Percentiles rank a stretch among this genome's conserved stretches.
These are phyloP conservation scores for Carollia perspicillata DNA, from an alignment of 2,113 vertebrate species.

Conservation along the genomic window DNA sequence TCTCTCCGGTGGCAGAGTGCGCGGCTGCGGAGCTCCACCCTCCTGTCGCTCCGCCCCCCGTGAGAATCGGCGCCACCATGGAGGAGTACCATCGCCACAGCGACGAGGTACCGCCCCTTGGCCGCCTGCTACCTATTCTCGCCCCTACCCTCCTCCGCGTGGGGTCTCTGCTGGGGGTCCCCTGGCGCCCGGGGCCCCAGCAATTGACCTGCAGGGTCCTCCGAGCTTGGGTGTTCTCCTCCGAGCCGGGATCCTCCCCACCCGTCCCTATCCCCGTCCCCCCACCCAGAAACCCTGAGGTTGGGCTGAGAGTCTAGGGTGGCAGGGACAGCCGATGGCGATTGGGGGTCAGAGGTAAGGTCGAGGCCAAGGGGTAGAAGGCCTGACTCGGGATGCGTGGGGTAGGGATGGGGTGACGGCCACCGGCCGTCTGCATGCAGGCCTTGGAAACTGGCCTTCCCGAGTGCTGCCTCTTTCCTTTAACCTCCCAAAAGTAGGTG, in stretches of 20 bases:
- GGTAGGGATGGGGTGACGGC: not conserved
- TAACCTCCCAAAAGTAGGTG: not conserved
- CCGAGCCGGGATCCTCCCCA: not conserved
- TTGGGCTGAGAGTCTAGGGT: not conserved
- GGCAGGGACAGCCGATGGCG: not conserved
- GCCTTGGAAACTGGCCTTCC: conserved; percentile 43
- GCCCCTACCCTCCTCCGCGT: accelerated
- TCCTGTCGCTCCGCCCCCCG: not conserved
- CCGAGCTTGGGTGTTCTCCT: not conserved
- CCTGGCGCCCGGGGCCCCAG: accelerated
- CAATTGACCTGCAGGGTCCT: not conserved
- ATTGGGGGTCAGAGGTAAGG: not conserved
- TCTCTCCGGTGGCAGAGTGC: not conserved
- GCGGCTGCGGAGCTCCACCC: not conserved
- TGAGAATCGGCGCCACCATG: conserved; percentile 63
- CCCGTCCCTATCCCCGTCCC: no score
- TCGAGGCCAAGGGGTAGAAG: no score
- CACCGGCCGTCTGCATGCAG: not conserved
- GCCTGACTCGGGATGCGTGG: not conserved
- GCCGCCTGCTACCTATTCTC: not conserved
- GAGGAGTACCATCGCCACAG: conserved; percentile 80
- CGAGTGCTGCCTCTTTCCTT: not conserved
- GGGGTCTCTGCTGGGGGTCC: not conserved
- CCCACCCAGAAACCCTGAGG: not conserved
- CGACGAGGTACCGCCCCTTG: conserved; percentile 79